Evolutionary conservation across 2,797 vertebrate species (phyloP).

Genomic region (Sternarchorhynchus goeldii): DNA sequence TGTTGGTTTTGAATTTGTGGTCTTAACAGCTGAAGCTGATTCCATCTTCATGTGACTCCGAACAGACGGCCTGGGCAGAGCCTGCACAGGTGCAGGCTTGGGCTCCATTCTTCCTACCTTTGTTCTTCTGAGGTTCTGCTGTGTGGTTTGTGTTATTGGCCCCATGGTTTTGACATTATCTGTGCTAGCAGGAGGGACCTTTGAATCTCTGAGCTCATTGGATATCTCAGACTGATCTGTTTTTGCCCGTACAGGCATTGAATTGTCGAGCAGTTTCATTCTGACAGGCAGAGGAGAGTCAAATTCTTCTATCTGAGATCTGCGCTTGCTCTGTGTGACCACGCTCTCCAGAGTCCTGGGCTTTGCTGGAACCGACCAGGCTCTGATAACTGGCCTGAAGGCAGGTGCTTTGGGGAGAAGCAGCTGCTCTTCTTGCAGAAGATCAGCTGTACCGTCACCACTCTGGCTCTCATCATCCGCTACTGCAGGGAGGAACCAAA

Average conservation of each 20-base stretch:
- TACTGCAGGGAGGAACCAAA: slow-evolving; percentile 62
- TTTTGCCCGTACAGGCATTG: slow-evolving; percentile 16
- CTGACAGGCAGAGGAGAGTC: slow-evolving; percentile 49
- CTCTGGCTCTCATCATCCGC: slow-evolving; percentile 88
- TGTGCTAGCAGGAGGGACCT: neutral
- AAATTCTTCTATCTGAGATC: slow-evolving; percentile 39
- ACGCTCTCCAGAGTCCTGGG: slow-evolving; percentile 42
- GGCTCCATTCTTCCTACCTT: neutral
- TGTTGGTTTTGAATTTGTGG: slow-evolving; percentile 43
- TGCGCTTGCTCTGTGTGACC: slow-evolving; percentile 24
- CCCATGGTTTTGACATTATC: slow-evolving; percentile 15
- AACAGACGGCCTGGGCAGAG: slow-evolving; percentile 31
- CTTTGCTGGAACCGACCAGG: slow-evolving; percentile 55
- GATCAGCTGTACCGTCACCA: slow-evolving; percentile 80
- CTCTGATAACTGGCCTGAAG: slow-evolving; percentile 56
- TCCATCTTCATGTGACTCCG: slow-evolving; percentile 20
- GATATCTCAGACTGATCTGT: slow-evolving; percentile 29
- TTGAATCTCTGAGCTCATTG: slow-evolving; percentile 32
- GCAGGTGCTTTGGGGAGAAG: slow-evolving; percentile 75
- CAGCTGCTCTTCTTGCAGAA: slow-evolving; percentile 90
- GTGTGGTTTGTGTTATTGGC: slow-evolving; percentile 38
- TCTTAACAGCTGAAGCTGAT: slow-evolving; percentile 20
- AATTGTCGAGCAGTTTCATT: slow-evolving; percentile 32
- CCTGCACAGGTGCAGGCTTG: slow-evolving; percentile 10
- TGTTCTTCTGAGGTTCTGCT: slow-evolving; percentile 30